Percentiles rank a stretch among this genome's conserved stretches.
Conservation (phyloP, 1,140 invertebrate genomes). For the Cardiocondyla obscurior region DNA sequence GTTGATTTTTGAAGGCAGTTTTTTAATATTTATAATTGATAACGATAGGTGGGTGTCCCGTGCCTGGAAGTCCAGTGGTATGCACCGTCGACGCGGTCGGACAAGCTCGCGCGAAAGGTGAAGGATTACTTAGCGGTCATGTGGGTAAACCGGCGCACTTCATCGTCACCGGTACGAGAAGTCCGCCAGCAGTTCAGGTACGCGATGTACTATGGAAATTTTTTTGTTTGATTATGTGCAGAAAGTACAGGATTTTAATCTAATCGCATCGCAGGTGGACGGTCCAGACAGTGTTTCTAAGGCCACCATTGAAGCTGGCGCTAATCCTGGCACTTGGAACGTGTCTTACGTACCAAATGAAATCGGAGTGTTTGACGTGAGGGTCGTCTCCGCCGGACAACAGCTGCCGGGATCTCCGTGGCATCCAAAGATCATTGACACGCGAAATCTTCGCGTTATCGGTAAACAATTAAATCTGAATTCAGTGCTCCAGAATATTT, state of each 20-base stretch:
- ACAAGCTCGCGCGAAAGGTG: conserved; percentile 86
- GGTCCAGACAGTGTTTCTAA: conserved; percentile 88
- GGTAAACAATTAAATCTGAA: conserved; percentile 62
- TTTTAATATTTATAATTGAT: not conserved
- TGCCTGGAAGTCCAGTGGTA: conserved; percentile 82
- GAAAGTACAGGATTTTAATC: not conserved
- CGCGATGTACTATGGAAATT: no score
- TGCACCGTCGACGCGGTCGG: conserved; percentile 87
- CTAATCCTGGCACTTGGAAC: conserved; percentile 84
- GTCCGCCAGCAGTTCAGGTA: conserved; percentile 82
- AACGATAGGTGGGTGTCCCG: conserved; percentile 83
- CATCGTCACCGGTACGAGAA: conserved; percentile 80
- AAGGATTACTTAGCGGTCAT: conserved; percentile 86
- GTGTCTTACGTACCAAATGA: conserved; percentile 89
- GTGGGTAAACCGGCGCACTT: conserved; percentile 82
- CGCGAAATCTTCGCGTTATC: conserved; percentile 87
- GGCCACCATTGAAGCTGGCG: conserved; percentile 83
- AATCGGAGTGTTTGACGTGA: conserved; percentile 89
- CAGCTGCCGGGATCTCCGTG: conserved; percentile 88
- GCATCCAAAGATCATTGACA: conserved; percentile 89
- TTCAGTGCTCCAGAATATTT: not conserved
- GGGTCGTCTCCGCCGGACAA: conserved; percentile 89
- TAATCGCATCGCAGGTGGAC: conserved; percentile 82
- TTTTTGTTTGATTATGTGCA: not conserved
- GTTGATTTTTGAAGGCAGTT: not conserved